Percentiles rank a stretch among this genome's conserved stretches.
Evolutionary conservation across 2,888 invertebrate genomes (phyloP).

Genomic region (Hofmannophila pseudospretella): DNA sequence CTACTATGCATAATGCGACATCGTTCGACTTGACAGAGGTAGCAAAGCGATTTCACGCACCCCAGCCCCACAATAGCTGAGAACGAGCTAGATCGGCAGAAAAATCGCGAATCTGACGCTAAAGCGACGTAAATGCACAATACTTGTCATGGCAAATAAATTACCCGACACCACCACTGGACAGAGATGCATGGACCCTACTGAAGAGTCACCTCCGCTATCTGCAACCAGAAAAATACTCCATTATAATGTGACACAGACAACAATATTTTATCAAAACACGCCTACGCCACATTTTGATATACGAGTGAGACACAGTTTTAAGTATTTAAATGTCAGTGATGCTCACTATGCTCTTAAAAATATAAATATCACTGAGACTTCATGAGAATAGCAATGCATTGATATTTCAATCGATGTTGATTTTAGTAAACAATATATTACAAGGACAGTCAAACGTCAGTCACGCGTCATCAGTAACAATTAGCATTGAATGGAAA

Average conservation of each 20-base stretch:
- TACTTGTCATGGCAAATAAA: slow-evolving; percentile 59
- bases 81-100: slow-evolving; percentile 40
- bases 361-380: slow-evolving; percentile 18
- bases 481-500: slow-evolving; percentile 50
- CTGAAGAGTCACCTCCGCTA: slow-evolving; percentile 37
- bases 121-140: slow-evolving; percentile 43
- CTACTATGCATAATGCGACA: slow-evolving; percentile 24
- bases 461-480: slow-evolving; percentile 49
- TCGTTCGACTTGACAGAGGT: slow-evolving; percentile 40
- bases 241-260: slow-evolving; percentile 37
- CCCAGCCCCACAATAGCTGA: slow-evolving; percentile 36
- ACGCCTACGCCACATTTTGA: slow-evolving; percentile 18
- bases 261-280: slow-evolving; percentile 38
- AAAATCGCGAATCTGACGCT: slow-evolving; percentile 41
- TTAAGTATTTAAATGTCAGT: slow-evolving; percentile 30
- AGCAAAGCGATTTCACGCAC: slow-evolving; percentile 38
- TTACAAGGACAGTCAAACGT: slow-evolving; percentile 40
- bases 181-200: slow-evolving; percentile 49
- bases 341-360: slow-evolving; percentile 15
- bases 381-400: slow-evolving; percentile 21
- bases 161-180: slow-evolving; percentile 48
- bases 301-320: too few relatives aligned
- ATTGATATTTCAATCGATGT: slow-evolving; percentile 18
- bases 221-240: slow-evolving; percentile 41
- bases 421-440: slow-evolving; percentile 30